These are phyloP conservation scores for Mungos mungo DNA, from an alignment of 2,113 vertebrate species.

Conservation along the genomic window DNA sequence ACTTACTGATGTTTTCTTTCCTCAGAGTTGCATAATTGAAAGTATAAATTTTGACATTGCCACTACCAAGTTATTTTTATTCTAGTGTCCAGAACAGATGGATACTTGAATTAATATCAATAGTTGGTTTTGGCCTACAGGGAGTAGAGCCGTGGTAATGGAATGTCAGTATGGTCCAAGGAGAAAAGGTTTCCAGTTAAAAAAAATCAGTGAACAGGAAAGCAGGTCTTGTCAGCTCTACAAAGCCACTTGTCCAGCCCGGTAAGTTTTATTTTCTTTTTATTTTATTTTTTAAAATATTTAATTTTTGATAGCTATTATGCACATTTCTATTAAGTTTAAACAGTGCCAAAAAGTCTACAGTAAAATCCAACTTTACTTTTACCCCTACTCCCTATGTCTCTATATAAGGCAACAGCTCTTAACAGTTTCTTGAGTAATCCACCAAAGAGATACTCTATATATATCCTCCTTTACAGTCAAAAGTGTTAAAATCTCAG, in stretches of 20 bases:
- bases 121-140: constrained; percentile 80
- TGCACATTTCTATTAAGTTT: constrained; percentile 39
- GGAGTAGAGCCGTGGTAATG: constrained; percentile 93
- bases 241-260: constrained; percentile 90
- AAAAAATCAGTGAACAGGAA: constrained; percentile 86
- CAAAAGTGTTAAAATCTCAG: background rate
- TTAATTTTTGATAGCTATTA: constrained; percentile 47
- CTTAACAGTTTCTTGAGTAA: background rate
- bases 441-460: background rate
- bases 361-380: constrained; percentile 7
- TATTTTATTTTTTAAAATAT: background rate
- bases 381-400: background rate
- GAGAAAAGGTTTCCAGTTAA: constrained; percentile 89
- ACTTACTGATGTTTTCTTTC: constrained; percentile 34
- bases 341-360: background rate
- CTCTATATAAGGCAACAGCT: background rate
- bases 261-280: constrained; percentile 82
- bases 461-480: background rate
- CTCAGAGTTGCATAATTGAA: background rate
- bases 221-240: constrained; percentile 82
- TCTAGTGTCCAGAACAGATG: constrained; percentile 12
- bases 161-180: constrained; percentile 92
- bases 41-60: constrained; percentile 34
- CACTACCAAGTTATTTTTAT: constrained; percentile 50
- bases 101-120: constrained; percentile 63